Conservation (phyloP, 2,797 vertebrate species). For the Anguilla marmorata region DNA sequence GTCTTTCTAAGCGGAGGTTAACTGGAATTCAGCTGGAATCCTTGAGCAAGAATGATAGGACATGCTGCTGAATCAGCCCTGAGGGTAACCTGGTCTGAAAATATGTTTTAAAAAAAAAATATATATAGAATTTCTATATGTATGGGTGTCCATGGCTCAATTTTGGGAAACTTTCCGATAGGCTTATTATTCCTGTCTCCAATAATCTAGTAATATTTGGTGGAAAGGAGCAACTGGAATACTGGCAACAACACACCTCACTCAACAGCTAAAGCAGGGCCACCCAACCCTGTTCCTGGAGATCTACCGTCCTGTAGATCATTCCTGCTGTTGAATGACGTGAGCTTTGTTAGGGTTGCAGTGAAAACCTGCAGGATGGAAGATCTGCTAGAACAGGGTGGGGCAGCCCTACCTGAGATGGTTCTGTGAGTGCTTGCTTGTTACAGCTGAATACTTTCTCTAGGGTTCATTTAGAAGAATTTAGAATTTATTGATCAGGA, state of each 20-base stretch:
- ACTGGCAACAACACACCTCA: background rate
- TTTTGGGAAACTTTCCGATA: background rate
- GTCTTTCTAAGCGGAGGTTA: background rate
- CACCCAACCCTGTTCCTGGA: no score
- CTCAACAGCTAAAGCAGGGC: no score
- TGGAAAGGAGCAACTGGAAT: constrained; percentile 14
- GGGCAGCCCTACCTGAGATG: background rate
- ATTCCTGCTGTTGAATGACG: no score
- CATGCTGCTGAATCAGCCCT: background rate
- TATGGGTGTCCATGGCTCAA: background rate
- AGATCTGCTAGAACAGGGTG: no score
- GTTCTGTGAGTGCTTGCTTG: background rate
- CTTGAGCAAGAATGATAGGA: background rate
- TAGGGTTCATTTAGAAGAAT: background rate
- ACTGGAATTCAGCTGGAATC: no score
- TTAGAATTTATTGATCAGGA: background rate
- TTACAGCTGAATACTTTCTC: background rate
- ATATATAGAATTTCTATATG: background rate
- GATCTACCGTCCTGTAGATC: no score
- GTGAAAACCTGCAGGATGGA: no score
- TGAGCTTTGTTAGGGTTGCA: no score
- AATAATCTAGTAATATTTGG: background rate
- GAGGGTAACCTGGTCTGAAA: background rate
- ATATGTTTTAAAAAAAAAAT: background rate
- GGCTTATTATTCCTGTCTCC: background rate